Evolutionary conservation across 2,797 vertebrate species (phyloP).

Genomic region (Cynopterus sphinx): DNA sequence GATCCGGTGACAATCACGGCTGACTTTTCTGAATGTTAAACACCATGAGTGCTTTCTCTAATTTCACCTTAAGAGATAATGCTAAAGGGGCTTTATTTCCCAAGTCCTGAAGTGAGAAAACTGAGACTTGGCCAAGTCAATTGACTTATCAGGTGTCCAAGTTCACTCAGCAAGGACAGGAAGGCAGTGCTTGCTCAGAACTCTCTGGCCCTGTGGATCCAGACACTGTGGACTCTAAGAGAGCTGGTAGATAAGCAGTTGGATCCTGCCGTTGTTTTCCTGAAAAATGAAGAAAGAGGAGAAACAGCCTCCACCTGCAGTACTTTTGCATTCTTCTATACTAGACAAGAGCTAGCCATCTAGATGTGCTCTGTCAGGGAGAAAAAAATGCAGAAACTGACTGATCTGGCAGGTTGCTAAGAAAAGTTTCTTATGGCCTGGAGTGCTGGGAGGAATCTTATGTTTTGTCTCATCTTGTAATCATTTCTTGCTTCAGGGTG

Average conservation of each 20-base stretch:
- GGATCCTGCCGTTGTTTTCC: conserved; percentile 59
- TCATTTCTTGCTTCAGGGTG: neutral
- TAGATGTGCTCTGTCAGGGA: neutral
- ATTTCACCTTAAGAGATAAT: accelerated
- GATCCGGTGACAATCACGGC: accelerated
- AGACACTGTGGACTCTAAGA: neutral
- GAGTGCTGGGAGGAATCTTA: neutral
- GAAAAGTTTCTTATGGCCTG: neutral
- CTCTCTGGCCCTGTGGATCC: neutral
- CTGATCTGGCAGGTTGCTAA: neutral
- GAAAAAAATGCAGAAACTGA: neutral
- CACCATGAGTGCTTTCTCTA: neutral
- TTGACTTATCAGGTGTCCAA: neutral
- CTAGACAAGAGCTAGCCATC: neutral
- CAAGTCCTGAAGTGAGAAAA: neutral
- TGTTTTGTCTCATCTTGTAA: neutral
- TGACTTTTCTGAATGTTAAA: neutral
- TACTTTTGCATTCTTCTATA: neutral
- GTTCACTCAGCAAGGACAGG: neutral
- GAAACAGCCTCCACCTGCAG: neutral
- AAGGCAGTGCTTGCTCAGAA: neutral
- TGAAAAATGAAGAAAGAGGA: neutral
- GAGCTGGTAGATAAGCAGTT: conserved; percentile 31
- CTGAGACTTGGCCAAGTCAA: neutral
- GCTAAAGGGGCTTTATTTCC: neutral